Evolutionary conservation across 2,888 invertebrate species (phyloP), one percentile per base, ranked within the genome.

Genomic region (Drosophila setosimentum): DNA sequence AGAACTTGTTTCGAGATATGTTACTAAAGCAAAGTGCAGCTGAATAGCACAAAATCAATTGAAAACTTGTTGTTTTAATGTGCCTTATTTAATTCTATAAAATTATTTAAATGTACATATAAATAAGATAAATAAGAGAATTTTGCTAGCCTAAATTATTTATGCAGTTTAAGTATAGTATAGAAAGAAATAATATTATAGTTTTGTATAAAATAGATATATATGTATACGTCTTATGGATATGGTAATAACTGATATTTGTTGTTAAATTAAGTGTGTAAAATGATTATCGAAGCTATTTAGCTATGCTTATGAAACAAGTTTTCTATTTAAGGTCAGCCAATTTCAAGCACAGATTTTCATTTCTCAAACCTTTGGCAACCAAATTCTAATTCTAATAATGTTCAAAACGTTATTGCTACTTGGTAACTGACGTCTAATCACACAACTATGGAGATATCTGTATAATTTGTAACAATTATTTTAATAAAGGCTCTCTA

Each of bases 341-440:
- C 3, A 13, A 30, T 35, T 24, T 55, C 6, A 11, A n/a, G 21
- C 18, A 6, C 48, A 3, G 18, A 24, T 3, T 29, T 30, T 55
- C 29, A 68, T 32, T 55, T 67, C 5, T 6, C 2, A 3, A 24
- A 21, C 10, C 13, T 7, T 13, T 1, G 24, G 18, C 57, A 68
- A 30, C 10, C 5, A n/a, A 40, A n/a, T n/a, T 50, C n/a, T 13
- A 11, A 30, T 32, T 33, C 16, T 13, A 33, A 33, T 33, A 13
- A 68, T 68, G 68, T n/a, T 57, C 1, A 51, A 37, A 21, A 21
- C 37, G 11, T 68, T 50, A 42, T 11, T 68, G 3, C 18, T 68
- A 27, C 11, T 68, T 24, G 68, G 68, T 68, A 57, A 42, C 42
- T 42, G n/a, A 42, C 11, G 11, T 42, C 11, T 42, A 6, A 18